Conservation (phyloP, 2,888 invertebrate genomes). For the Melieria omissa region DNA sequence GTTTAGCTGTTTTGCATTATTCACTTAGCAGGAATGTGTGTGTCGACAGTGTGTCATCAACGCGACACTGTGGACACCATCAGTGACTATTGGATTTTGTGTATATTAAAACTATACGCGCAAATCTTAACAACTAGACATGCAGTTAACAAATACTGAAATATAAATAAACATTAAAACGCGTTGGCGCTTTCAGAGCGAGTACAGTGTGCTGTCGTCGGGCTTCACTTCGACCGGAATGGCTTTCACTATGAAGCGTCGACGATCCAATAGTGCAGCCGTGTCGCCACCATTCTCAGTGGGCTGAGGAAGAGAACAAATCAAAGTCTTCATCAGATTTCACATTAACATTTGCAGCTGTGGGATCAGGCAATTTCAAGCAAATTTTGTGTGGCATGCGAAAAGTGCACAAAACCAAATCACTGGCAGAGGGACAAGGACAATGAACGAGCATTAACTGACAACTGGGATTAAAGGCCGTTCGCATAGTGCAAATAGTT, state of each 20-base stretch:
- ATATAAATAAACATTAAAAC: background rate
- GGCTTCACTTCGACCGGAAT: constrained; percentile 56
- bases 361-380: no score
- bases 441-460: background rate
- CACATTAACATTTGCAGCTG: no score
- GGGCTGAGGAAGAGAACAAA: background rate
- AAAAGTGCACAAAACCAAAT: background rate
- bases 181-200: background rate
- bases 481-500: no score
- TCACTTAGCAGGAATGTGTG: no score
- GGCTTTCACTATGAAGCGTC: constrained; percentile 62
- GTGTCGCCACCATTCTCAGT: constrained; percentile 19
- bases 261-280: constrained; percentile 52
- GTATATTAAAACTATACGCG: no score
- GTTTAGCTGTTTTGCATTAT: no score
- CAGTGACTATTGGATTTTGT: no score
- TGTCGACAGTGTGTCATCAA: no score
- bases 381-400: background rate
- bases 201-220: constrained; percentile 60
- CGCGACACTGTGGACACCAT: no score
- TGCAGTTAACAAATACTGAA: constrained; percentile 27
- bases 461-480: no score
- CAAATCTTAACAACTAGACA: background rate
- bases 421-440: background rate
- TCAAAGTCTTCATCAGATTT: no score